Evolutionary conservation across 2,888 invertebrate genomes (phyloP), one percentile per base, ranked within the genome.

Genomic region (Patella depressa): DNA sequence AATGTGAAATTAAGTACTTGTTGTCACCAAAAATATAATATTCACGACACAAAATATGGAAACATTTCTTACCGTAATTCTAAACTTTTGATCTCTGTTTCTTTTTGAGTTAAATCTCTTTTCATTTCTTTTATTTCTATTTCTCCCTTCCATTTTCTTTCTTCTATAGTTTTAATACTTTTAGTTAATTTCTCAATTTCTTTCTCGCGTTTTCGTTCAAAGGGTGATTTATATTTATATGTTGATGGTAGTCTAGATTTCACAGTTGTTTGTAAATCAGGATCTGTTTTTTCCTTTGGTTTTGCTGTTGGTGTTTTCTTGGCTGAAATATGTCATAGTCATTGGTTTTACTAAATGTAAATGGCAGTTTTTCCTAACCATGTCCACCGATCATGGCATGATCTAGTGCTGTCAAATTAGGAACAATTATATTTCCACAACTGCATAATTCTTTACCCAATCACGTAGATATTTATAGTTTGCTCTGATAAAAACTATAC

Each of bases 131-230:
- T 78, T 72, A 71, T 59, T 69, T 80, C 79, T 75, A 53, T 71
- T 72, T 79, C 73, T 59, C 34, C 53, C n/a, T 15, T 55, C 70
- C 75, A 76, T 75, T 85, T 84, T 57, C 84, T 83, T 54, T 84
- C 77, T 71, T 84, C 81, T 76, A 86, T 78, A 71, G 80, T 82
- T 74, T 86, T 85, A 73, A 89, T 83, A 78, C 84, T 85, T 14
- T 81, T 78, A 70, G 85, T 84, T 19, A 88, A 80, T 54, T 83
- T 83, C 74, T 85, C 85, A n/a, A 88, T 86, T 70, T 88, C 88
- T 72, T 83, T 83, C 34, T 85, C 85, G 77, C 85, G 78, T 76
- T 88, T 88, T 76, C 84, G 82, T 78, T 90, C 88, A 80, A 84
- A 90, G 0, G 88, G 89, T n/a, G 88, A 83, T 69, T 84, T 84